Conservation (phyloP, 2,113 vertebrate genomes). For the Junco hyemalis region DNA sequence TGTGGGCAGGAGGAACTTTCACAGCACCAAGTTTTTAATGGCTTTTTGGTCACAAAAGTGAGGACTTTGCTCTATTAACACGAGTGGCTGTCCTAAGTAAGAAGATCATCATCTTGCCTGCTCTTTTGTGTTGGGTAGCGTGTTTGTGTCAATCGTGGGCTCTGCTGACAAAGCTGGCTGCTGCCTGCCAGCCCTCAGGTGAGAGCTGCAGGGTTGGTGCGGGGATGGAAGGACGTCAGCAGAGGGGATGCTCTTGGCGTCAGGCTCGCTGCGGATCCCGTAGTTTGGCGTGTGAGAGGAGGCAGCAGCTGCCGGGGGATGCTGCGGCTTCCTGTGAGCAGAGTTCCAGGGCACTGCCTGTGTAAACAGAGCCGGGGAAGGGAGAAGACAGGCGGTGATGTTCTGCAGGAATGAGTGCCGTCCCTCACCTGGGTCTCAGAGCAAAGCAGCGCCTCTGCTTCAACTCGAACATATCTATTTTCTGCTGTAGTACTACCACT, state of each 20-base stretch:
- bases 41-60: background rate
- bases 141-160: fast-evolving
- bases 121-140: background rate
- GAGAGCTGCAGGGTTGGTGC: background rate
- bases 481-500: conserved; percentile 50
- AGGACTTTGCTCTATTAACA: background rate
- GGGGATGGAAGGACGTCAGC: background rate
- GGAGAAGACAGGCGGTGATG: background rate
- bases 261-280: fast-evolving
- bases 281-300: background rate
- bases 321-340: fast-evolving
- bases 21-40: background rate
- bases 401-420: background rate
- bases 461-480: background rate
- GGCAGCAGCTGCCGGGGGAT: background rate
- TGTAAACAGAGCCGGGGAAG: background rate
- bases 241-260: background rate
- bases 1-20: background rate
- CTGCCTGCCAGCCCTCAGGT: background rate
- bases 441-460: background rate
- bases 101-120: fast-evolving
- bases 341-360: background rate
- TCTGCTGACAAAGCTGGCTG: background rate
- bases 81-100: background rate
- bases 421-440: background rate